phyloP scores from a whole-genome alignment of 2,113 vertebrate genomes.

The Tragulus kanchil region DNA sequence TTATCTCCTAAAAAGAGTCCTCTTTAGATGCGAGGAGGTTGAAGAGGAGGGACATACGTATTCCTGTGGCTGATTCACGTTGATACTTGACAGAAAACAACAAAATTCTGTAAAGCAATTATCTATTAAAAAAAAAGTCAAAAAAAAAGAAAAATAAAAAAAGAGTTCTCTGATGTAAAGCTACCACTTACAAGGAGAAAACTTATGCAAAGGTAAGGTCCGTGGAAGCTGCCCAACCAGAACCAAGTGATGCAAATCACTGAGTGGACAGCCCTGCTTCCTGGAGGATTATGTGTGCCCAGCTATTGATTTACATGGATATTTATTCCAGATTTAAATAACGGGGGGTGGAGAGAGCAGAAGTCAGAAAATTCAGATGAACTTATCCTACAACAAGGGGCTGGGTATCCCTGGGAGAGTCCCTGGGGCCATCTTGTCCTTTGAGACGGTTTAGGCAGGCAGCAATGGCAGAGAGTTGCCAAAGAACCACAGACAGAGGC shows the following conservation, averaged over 20 bases:
- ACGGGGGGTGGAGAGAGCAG: background rate
- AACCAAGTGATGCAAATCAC: background rate
- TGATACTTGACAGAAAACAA: no score
- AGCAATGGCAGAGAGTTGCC: background rate
- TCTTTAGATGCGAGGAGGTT: no score
- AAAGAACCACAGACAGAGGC: background rate
- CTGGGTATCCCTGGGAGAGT: no score
- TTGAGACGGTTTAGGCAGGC: background rate
- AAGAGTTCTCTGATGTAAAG: background rate
- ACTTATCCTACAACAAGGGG: background rate
- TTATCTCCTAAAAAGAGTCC: background rate
- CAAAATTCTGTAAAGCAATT: no score
- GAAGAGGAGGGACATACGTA: no score
- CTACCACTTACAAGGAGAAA: background rate
- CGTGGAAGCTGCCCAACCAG: background rate
- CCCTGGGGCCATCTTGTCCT: background rate
- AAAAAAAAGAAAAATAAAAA: background rate
- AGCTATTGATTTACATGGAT: background rate
- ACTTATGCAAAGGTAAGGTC: background rate
- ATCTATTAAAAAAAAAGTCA: no score
- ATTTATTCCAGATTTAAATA: background rate
- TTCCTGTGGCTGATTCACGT: no score
- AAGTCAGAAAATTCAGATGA: background rate
- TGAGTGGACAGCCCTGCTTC: background rate
- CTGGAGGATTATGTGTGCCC: background rate